These are phyloP conservation scores for Nysson spinosus DNA, from an alignment of 2,888 invertebrate genomes.

Conservation along the genomic window DNA sequence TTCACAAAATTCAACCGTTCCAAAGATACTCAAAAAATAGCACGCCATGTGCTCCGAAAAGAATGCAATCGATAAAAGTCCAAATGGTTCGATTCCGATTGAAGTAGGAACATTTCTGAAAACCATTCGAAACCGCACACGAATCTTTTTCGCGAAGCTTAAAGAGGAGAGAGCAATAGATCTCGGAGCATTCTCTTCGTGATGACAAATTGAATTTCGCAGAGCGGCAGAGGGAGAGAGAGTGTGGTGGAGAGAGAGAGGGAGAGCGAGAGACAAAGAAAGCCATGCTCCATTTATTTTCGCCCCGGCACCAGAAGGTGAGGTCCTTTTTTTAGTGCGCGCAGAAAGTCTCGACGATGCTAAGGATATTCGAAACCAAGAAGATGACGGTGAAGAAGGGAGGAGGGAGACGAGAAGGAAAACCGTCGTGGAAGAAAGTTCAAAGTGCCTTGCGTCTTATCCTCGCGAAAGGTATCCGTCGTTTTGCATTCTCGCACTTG, in stretches of 20 bases:
- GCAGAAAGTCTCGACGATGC: conserved; percentile 15
- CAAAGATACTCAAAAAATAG: too few species aligned
- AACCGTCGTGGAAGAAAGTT: conserved; percentile 35
- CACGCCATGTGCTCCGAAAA: too few species aligned
- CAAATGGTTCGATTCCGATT: too few species aligned
- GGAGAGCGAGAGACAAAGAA: conserved; percentile 9
- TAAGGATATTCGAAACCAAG: conserved; percentile 13
- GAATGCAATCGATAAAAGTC: background rate
- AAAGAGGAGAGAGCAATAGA: background rate
- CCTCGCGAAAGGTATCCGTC: conserved; percentile 23
- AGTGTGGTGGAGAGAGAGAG: background rate
- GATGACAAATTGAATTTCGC: conserved; percentile 37
- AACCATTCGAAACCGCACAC: too few species aligned
- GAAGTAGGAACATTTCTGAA: too few species aligned
- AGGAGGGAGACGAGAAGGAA: background rate
- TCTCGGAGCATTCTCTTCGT: background rate
- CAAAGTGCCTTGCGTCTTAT: conserved; percentile 40
- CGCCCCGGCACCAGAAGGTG: conserved; percentile 20
- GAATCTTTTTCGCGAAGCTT: too few species aligned
- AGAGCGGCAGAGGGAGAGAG: background rate
- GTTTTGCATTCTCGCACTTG: conserved; percentile 1
- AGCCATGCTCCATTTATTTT: conserved; percentile 35
- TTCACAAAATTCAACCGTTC: too few species aligned
- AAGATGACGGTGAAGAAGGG: background rate
- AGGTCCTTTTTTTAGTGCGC: conserved; percentile 15